Evolutionary conservation across 1,140 invertebrate genomes (phyloP).

Genomic region (Pectinophora gossypiella): DNA sequence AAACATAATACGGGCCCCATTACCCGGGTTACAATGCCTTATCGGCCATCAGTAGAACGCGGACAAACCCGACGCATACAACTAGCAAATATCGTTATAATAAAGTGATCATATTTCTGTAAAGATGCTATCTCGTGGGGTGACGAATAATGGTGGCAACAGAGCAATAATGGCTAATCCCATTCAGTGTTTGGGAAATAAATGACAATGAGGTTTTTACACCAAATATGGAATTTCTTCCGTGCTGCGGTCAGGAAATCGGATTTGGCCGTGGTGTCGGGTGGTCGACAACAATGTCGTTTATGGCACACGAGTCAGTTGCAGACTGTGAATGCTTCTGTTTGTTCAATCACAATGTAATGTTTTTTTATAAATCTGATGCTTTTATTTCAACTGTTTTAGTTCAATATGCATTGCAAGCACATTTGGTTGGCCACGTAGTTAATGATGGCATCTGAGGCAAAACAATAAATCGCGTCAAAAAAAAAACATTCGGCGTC

Average conservation of each 20-base stretch:
- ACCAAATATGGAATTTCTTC: constrained; percentile 32
- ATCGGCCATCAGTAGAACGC: constrained; percentile 37
- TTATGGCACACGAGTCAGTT: no score
- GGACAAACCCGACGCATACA: constrained; percentile 39
- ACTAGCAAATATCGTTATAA: constrained; percentile 67
- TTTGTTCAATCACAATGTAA: no score
- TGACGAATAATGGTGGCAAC: constrained; percentile 25
- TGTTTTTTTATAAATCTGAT: no score
- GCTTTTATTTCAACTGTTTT: no score
- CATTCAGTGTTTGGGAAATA: constrained; percentile 39
- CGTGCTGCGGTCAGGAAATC: constrained; percentile 34
- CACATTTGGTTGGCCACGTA: no score
- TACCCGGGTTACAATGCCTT: constrained; percentile 37
- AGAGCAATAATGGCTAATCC: constrained; percentile 40
- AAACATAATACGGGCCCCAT: constrained; percentile 30
- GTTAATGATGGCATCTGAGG: no score
- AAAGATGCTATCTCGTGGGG: constrained; percentile 32
- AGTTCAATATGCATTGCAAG: no score
- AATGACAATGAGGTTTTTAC: constrained; percentile 25
- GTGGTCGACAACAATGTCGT: no score
- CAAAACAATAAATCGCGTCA: no score
- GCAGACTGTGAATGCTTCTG: no score
- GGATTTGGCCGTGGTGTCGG: no score
- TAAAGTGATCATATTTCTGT: constrained; percentile 57
- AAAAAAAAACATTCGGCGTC: no score